Evolutionary conservation across 2,797 vertebrate species (phyloP).

Genomic region (Tokudaia tokunoshimensis): DNA sequence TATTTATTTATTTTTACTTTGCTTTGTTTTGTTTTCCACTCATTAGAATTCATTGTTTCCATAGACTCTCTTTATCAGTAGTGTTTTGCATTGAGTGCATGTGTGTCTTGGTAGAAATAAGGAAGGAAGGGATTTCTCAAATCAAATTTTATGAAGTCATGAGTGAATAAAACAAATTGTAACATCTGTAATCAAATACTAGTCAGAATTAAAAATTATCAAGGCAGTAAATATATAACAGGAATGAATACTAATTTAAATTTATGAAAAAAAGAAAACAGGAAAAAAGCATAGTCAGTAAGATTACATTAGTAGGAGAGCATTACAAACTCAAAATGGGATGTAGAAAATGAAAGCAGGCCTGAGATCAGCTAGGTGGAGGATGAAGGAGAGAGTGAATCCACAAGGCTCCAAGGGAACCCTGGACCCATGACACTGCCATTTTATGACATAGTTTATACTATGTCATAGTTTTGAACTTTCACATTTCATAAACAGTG

Average conservation of each 20-base stretch:
- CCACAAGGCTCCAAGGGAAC: too few species aligned
- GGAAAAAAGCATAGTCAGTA: neutral
- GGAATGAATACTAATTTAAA: neutral
- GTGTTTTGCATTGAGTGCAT: neutral
- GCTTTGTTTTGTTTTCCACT: neutral
- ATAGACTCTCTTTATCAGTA: too few species aligned
- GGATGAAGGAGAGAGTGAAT: neutral
- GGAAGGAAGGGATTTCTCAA: neutral
- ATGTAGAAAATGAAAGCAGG: neutral
- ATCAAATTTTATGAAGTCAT: neutral
- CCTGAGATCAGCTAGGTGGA: accelerated
- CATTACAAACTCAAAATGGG: neutral
- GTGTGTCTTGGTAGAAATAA: too few species aligned
- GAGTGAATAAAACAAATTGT: neutral
- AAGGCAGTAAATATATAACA: neutral
- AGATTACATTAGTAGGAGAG: neutral
- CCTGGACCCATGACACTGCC: neutral
- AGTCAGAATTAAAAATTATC: neutral
- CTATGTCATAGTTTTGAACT: neutral
- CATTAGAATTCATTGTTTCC: neutral
- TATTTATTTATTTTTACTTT: neutral
- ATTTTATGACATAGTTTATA: neutral
- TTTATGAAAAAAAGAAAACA: neutral
- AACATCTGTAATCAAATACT: neutral
- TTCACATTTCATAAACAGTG: neutral